These are phyloP conservation scores for Reinhardtius hippoglossoides DNA, from an alignment of 2,113 vertebrate genomes.

Conservation along the genomic window DNA sequence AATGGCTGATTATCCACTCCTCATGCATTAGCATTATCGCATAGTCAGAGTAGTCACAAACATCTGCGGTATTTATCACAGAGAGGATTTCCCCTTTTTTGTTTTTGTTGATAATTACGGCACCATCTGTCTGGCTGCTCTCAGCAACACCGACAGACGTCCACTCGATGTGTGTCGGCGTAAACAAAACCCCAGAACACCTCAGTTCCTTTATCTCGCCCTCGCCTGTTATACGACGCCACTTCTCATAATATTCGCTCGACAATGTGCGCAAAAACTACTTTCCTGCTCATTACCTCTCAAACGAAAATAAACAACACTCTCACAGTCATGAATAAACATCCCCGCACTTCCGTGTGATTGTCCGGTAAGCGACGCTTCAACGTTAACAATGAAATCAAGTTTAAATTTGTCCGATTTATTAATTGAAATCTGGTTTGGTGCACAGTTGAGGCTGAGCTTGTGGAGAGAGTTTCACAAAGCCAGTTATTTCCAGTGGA, in stretches of 20 bases:
- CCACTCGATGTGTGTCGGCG: background rate
- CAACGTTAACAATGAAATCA: background rate
- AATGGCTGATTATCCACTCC: background rate
- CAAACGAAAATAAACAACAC: background rate
- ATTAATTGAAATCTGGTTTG: background rate
- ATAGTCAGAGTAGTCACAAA: slow-evolving; percentile 1
- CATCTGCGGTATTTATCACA: slow-evolving; percentile 14
- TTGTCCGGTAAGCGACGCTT: background rate
- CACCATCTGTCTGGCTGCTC: slow-evolving; percentile 12
- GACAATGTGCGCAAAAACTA: too few species aligned
- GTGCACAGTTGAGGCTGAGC: background rate
- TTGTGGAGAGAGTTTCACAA: background rate
- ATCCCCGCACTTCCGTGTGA: background rate
- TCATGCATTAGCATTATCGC: slow-evolving; percentile 1
- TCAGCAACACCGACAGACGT: background rate
- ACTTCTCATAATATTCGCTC: background rate
- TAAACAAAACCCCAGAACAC: background rate
- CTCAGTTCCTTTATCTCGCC: background rate
- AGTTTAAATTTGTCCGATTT: background rate
- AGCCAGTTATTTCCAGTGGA: background rate
- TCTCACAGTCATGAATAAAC: slow-evolving; percentile 7
- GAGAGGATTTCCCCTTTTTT: slow-evolving; percentile 8
- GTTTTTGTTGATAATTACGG: slow-evolving; percentile 31
- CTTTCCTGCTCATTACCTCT: background rate
- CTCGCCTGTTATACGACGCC: background rate